Base-by-base conservation (phyloP, 1,140 invertebrate genomes). In the Lepidurus apus region DNA sequence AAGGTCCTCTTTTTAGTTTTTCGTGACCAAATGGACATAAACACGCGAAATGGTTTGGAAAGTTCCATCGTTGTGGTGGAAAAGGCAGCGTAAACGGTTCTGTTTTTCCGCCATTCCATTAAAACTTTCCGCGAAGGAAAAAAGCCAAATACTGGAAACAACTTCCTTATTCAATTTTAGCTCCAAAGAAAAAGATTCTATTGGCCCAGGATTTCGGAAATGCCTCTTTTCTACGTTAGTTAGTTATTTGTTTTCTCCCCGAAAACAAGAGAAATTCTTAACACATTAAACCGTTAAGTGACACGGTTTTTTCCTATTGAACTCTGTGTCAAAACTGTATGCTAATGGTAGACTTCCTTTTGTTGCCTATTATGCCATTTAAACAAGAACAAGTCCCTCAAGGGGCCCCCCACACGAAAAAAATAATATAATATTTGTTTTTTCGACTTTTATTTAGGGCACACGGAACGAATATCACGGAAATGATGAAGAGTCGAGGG, bases 241-340 rank as follows among this genome's bases (percentile, higher is more conserved):
- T 47, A 47, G 1, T 11, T 47, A 21, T 65, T 13, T 65, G 53
- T 65, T 65, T 21, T 17, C 21, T 65, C 13, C 17, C 53, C 53
- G 21, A 65, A 65, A 34, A 65, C 9, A 13, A 13, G 10, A 65
- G 21, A 17, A 65, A 65, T 47, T 65, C 4, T 65, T 65, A 65
- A 65, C 53, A 65, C 53, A 65, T 65, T 21, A 65, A 65, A 65
- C 53, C 53, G 53, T 65, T 65, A 65, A 65, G 53, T 65, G 53
- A 65, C 53, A 65, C 53, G 53, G 53, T 65, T 65, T 65, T 47
- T 65, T 65, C 21, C 53, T 65, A 34, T 21, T 65, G 13, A 65
- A 65, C 53, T 65, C 53, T 65, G 34, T 65, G 53, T 65, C 53
- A 65, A 65, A 65, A 65, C 53, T 13, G 17, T 65, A 65, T 65